phyloP scores from a whole-genome alignment of 2,113 vertebrate species.

The Sapayoa aenigma region DNA sequence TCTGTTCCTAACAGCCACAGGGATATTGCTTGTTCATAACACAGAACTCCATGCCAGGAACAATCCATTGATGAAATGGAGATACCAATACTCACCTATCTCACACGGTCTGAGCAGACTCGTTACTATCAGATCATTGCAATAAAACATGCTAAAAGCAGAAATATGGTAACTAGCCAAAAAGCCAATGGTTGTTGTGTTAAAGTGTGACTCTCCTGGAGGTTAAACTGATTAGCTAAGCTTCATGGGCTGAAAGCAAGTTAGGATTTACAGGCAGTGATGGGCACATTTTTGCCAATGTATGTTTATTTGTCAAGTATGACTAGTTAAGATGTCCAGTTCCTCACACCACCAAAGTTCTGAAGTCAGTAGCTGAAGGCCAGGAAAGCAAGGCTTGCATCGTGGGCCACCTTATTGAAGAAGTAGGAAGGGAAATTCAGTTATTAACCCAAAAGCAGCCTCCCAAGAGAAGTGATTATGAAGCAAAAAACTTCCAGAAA shows the following conservation, averaged over 20 bases:
- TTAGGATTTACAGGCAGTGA: slow-evolving; percentile 15
- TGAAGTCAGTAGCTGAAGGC: slow-evolving; percentile 58
- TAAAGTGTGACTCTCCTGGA: not conserved
- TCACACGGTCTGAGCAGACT: not conserved
- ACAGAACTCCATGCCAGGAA: not conserved
- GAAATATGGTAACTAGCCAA: not conserved
- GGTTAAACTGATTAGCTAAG: slow-evolving; percentile 44
- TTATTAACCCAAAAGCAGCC: slow-evolving; percentile 31
- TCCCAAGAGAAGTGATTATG: not conserved
- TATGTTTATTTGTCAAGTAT: slow-evolving; percentile 24
- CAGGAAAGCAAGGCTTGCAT: slow-evolving; percentile 60
- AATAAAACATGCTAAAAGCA: slow-evolving; percentile 13
- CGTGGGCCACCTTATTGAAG: slow-evolving; percentile 43
- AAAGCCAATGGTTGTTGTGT: not conserved
- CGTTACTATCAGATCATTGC: not conserved
- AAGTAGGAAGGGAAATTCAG: slow-evolving; percentile 45
- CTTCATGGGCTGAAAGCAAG: slow-evolving; percentile 7
- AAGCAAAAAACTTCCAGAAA: not conserved
- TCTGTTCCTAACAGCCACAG: not conserved
- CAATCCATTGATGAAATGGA: not conserved
- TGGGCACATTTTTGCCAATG: not conserved
- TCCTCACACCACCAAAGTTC: slow-evolving; percentile 66
- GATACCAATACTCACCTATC: not conserved
- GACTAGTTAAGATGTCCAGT: slow-evolving; percentile 1
- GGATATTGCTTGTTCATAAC: not conserved